Percentiles rank a stretch among this genome's conserved stretches.
These are phyloP conservation scores for Anagrus nilaparvatae DNA, from an alignment of 1,140 invertebrate genomes.

Conservation along the genomic window DNA sequence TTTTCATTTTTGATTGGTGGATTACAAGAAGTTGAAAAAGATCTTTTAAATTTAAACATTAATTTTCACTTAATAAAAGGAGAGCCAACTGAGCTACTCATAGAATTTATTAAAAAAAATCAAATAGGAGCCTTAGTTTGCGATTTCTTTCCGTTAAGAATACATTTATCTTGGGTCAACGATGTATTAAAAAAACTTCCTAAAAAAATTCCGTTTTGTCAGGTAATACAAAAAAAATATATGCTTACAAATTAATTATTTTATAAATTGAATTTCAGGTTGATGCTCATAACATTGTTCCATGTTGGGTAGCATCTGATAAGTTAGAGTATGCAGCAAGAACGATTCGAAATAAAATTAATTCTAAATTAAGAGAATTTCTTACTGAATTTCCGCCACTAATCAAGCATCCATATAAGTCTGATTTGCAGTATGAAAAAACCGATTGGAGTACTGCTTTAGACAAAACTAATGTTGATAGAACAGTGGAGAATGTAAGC, in stretches of 20 bases:
- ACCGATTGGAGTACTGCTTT: slow-evolving; percentile 64
- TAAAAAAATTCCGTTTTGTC: slow-evolving; percentile 63
- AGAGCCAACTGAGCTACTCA: slow-evolving; percentile 57
- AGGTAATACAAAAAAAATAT: too few species aligned
- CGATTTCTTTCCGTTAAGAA: slow-evolving; percentile 72
- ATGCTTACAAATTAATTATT: too few species aligned
- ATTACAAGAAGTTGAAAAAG: slow-evolving; percentile 59
- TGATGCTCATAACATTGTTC: slow-evolving; percentile 82
- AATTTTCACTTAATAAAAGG: slow-evolving; percentile 71
- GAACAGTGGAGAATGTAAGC: slow-evolving; percentile 55
- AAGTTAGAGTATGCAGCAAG: slow-evolving; percentile 81
- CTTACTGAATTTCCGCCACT: slow-evolving; percentile 78
- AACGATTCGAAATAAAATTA: slow-evolving; percentile 81
- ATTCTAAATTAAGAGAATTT: slow-evolving; percentile 63
- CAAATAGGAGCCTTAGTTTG: slow-evolving; percentile 72
- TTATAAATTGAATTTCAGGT: slow-evolving; percentile 45
- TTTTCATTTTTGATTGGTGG: slow-evolving; percentile 71
- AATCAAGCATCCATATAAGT: slow-evolving; percentile 59
- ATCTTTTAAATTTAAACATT: slow-evolving; percentile 65
- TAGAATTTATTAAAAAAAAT: slow-evolving; percentile 58
- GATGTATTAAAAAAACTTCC: slow-evolving; percentile 60
- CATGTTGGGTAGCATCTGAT: slow-evolving; percentile 75
- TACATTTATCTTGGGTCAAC: slow-evolving; percentile 60
- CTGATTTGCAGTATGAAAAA: slow-evolving; percentile 27
- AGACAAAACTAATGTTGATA: slow-evolving; percentile 55